phyloP scores from a whole-genome alignment of 2,888 invertebrate species.

The Limnephilus lunatus region DNA sequence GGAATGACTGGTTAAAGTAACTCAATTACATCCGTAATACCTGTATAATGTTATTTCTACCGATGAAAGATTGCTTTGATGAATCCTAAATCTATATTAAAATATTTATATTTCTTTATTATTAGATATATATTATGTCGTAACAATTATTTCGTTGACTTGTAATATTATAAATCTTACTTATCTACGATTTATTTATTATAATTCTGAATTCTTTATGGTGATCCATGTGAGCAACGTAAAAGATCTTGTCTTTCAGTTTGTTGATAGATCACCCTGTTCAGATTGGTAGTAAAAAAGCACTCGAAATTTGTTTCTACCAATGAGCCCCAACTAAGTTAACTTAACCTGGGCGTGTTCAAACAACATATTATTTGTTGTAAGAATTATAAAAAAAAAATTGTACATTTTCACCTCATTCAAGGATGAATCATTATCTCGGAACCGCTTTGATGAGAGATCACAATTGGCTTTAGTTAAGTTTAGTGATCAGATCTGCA shows the following conservation, averaged over 20 bases:
- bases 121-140: background rate
- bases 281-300: background rate
- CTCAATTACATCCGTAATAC: too few species aligned
- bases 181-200: too few species aligned
- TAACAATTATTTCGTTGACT: background rate
- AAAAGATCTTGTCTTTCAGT: background rate
- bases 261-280: background rate
- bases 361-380: background rate
- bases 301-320: background rate
- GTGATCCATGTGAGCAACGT: background rate
- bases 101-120: background rate
- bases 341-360: background rate
- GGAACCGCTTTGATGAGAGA: background rate
- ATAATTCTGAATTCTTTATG: background rate
- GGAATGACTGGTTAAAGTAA: too few species aligned
- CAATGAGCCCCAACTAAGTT: background rate
- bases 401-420: background rate
- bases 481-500: background rate
- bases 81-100: background rate
- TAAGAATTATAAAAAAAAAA: background rate
- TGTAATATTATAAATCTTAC: background rate
- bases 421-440: background rate
- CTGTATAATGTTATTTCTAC: background rate
- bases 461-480: background rate
- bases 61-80: background rate